Evolutionary conservation across 2,113 vertebrate genomes (phyloP).

Genomic region (Lepisosteus osseus): DNA sequence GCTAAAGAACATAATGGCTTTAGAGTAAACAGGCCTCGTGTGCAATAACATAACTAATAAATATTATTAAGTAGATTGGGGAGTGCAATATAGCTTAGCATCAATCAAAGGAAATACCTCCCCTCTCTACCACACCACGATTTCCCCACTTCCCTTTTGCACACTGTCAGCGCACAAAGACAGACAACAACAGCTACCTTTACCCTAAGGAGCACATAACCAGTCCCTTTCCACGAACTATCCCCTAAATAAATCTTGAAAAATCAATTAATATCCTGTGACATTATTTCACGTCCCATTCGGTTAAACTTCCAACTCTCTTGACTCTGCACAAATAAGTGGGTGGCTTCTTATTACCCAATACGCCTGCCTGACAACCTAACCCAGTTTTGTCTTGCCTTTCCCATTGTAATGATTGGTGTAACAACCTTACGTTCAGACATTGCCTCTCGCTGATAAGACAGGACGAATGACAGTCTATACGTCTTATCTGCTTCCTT

Average conservation of each 20-base stretch:
- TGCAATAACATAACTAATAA: too few species aligned
- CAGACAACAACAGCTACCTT: background rate
- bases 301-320: conserved; percentile 52
- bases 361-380: conserved; percentile 51
- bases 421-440: conserved; percentile 18
- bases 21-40: too few species aligned
- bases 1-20: too few species aligned
- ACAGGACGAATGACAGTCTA: conserved; percentile 32
- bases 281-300: conserved; percentile 9
- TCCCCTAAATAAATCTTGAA: background rate
- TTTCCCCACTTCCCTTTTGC: conserved; percentile 24
- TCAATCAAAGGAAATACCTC: conserved; percentile 12
- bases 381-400: conserved; percentile 44
- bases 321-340: conserved; percentile 45
- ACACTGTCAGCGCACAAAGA: background rate
- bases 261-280: background rate
- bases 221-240: background rate
- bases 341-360: conserved; percentile 66
- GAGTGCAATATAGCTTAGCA: too few species aligned
- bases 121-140: conserved; percentile 6
- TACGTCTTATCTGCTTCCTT: background rate
- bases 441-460: conserved; percentile 37
- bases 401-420: conserved; percentile 55
- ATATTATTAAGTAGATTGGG: too few species aligned
- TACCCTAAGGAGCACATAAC: background rate